phyloP scores from a whole-genome alignment of 2,797 vertebrate genomes.

The Eulemur coronatus region DNA sequence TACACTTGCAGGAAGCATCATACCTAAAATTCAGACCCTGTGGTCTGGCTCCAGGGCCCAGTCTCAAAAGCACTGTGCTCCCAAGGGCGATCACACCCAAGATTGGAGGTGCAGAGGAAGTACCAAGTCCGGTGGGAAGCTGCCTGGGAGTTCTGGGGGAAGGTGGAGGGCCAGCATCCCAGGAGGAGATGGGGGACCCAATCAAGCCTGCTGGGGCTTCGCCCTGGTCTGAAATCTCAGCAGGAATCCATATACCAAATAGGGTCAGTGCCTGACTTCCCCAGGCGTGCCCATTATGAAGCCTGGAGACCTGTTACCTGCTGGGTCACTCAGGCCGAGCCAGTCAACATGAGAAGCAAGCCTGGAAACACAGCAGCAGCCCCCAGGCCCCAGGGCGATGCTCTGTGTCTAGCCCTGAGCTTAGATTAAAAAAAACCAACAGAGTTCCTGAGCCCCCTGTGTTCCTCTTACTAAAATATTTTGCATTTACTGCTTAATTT shows the following conservation, averaged over 20 bases:
- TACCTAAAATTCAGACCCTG: neutral
- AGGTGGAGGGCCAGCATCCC: neutral
- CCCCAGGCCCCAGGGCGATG: neutral
- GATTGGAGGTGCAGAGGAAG: neutral
- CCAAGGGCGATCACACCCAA: neutral
- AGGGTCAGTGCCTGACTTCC: neutral
- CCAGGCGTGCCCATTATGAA: neutral
- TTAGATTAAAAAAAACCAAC: neutral
- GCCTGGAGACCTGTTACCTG: neutral
- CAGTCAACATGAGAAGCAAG: neutral
- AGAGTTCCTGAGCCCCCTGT: neutral
- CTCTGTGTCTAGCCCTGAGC: neutral
- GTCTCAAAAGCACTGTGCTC: neutral
- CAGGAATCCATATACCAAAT: neutral
- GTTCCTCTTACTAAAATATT: neutral
- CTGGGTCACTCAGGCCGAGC: neutral
- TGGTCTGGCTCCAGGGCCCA: neutral
- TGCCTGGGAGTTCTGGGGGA: neutral
- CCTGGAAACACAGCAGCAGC: neutral
- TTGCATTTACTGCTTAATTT: neutral
- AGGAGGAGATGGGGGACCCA: neutral
- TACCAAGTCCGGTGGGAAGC: neutral
- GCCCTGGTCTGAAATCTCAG: neutral
- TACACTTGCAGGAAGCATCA: neutral
- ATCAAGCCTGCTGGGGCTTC: neutral